A percentile compares a stretch with the other conserved stretches of the same genome.
Conservation (phyloP, 2,888 invertebrate species). For the Napeogenes sylphis region DNA sequence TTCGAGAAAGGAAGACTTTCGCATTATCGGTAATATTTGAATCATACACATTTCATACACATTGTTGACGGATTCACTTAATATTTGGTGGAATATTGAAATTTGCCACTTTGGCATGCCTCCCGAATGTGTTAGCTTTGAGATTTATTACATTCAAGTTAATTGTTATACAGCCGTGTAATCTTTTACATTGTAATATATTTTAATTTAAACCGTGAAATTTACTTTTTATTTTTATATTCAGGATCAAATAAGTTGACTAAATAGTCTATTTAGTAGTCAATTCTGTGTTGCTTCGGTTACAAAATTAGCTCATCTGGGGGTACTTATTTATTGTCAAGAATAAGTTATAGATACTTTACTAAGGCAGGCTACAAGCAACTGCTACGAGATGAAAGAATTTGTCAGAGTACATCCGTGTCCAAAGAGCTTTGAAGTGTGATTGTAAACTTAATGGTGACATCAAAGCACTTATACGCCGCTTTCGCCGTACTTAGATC, state of each 20-base stretch:
- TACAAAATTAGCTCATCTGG: too few species aligned
- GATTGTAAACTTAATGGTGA: neutral
- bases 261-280: neutral
- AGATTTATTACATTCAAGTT: neutral
- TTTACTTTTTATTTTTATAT: neutral
- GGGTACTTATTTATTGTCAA: too few species aligned
- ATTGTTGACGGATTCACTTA: too few species aligned
- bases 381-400: neutral
- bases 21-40: too few species aligned
- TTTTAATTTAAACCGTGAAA: neutral
- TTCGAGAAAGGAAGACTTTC: too few species aligned
- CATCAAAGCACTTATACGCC: neutral
- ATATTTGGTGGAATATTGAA: too few species aligned
- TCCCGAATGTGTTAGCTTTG: too few species aligned
- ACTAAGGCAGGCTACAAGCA: too few species aligned
- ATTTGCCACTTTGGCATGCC: too few species aligned
- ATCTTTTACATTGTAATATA: neutral
- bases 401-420: neutral
- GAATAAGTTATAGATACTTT: too few species aligned
- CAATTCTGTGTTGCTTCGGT: too few species aligned
- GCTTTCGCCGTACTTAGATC: neutral
- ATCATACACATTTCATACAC: neutral
- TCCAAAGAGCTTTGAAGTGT: neutral
- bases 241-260: neutral
- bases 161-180: neutral